These are phyloP conservation scores for Phasianus colchicus DNA, from an alignment of 2,113 vertebrate species.

Conservation along the genomic window DNA sequence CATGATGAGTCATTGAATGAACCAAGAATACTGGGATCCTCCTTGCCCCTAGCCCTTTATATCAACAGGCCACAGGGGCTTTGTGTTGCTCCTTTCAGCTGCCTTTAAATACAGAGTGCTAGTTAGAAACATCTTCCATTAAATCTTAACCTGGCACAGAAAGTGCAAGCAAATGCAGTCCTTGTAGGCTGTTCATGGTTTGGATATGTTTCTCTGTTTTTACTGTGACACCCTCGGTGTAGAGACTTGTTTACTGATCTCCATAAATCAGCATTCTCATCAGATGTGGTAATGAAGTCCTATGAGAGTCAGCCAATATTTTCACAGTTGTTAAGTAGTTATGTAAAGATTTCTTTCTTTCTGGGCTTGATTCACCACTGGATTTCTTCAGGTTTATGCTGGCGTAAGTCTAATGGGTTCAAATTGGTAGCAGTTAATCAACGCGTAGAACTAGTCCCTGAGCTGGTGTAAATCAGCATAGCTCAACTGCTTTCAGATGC, in stretches of 20 bases:
- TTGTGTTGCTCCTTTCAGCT: constrained; percentile 29
- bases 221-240: neutral
- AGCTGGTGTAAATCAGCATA: constrained; percentile 33
- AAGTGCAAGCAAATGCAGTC: neutral
- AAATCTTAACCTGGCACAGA: neutral
- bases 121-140: neutral
- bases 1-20: constrained; percentile 67
- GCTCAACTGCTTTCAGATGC: neutral
- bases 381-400: constrained; percentile 42
- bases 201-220: neutral
- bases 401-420: constrained; percentile 44
- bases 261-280: constrained; percentile 63
- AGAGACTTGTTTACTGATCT: constrained; percentile 47
- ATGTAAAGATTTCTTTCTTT: constrained; percentile 51
- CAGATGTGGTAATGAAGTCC: constrained; percentile 51
- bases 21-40: constrained; percentile 46
- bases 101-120: constrained; percentile 35
- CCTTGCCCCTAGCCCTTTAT: constrained; percentile 60
- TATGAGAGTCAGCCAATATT: neutral
- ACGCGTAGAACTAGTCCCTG: neutral
- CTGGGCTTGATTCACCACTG: constrained; percentile 29
- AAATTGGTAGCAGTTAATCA: constrained; percentile 56
- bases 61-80: constrained; percentile 53
- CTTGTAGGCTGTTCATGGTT: neutral
- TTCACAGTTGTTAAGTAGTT: constrained; percentile 5